Base-by-base conservation (phyloP, 2,888 invertebrate species). In the Nomada flava region DNA sequence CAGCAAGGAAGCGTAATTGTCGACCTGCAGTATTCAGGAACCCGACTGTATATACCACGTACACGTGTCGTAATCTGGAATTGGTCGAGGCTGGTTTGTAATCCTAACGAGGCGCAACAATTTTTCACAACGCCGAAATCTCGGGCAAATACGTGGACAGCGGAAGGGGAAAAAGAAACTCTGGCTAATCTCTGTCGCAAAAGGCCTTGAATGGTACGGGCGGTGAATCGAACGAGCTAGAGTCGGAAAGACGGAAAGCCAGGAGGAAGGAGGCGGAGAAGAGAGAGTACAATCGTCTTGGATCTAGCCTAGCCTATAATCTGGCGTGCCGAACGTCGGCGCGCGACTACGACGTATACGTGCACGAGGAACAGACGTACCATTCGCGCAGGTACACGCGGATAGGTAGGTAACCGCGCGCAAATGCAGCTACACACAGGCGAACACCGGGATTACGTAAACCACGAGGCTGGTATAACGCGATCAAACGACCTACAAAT, bases 401-500 rank as follows among this genome's bases (percentile, higher is more conserved):
- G 52, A 36, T 11, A 59, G 50, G 9, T 18, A 36, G n/a, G 18
- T 5, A 20, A 50, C 3, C 65, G 60, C 59, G 59, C 42, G 65
- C 52, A 65, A 73, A 55, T 70, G 52, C 67, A 76, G 57, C 52
- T 50, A 53, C 53, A 68, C 64, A 64, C 60, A 69, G 72, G 64
- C 75, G 55, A 52, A 78, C 71, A 75, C 57, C 76, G 65, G 85
- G 88, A 89, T 90, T 90, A 91, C 90, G 89, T 89, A 91, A 90
- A 87, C 82, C 87, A 78, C 85, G 79, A 84, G 77, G 79, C 75
- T 62, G 79, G 71, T 84, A 85, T 86, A 89, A 89, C 83, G 85
- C 90, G 90, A 91, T 91, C 90, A 88, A 91, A 90, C 90, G 91
- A 92, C 90, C 90, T 91, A 92, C 89, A 91, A 92, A 91, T 91